A percentile compares a stretch with the other conserved stretches of the same genome.
These are phyloP conservation scores for Climacteris rufus DNA, from an alignment of 2,113 vertebrate genomes.

Conservation along the genomic window DNA sequence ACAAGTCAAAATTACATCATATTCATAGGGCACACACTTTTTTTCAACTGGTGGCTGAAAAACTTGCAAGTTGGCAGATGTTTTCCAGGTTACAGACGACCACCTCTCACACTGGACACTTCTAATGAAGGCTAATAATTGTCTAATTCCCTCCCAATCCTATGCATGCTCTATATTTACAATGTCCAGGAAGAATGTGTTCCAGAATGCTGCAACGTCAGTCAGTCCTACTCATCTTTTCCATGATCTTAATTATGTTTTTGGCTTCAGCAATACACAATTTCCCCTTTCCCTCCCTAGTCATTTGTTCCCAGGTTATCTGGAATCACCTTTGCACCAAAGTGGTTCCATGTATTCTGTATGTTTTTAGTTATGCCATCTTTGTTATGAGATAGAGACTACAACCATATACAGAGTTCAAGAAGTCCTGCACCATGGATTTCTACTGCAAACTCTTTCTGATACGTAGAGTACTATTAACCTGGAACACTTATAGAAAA, in stretches of 20 bases:
- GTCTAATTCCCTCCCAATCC: not conserved
- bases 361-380: not conserved
- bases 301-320: not conserved
- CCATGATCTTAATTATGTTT: not conserved
- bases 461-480: not conserved
- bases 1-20: not conserved
- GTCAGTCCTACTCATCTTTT: not conserved
- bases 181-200: not conserved
- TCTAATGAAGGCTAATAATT: rapidly evolving
- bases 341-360: not conserved
- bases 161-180: not conserved
- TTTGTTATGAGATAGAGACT: not conserved
- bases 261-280: not conserved
- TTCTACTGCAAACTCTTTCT: not conserved
- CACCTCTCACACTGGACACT: not conserved
- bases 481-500: not conserved
- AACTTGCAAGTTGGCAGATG: not conserved
- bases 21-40: not conserved
- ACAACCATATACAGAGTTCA: not conserved
- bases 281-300: not conserved
- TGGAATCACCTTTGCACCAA: not conserved
- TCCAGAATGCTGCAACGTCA: not conserved
- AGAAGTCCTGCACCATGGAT: not conserved
- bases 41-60: not conserved
- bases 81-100: not conserved